Percentiles rank a stretch among this genome's conserved stretches.
Evolutionary conservation across 35 echinoderm and acorn worm genomes (phyloP).

Genomic region (Heliocidaris tuberculata): DNA sequence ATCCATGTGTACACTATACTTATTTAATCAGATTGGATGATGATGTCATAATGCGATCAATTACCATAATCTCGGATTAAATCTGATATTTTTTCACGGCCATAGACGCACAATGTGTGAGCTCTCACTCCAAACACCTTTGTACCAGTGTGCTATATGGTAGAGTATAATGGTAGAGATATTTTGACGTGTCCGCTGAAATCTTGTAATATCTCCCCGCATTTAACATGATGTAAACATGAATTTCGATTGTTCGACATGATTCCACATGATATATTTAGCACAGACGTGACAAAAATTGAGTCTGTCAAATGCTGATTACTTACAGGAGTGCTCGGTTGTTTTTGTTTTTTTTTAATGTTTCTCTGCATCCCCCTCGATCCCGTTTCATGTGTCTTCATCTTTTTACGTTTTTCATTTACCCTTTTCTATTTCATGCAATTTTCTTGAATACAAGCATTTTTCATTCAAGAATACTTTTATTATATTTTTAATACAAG

Average conservation of each 20-base stretch:
- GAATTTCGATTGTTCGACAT: neutral
- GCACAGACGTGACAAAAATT: neutral
- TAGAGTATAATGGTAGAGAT: too few species aligned
- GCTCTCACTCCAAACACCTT: neutral
- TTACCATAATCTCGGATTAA: neutral
- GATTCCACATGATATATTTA: neutral
- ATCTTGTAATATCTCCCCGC: neutral
- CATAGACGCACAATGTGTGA: neutral
- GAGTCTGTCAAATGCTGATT: neutral
- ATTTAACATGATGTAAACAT: neutral
- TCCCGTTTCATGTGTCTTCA: neutral
- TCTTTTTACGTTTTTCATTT: too few species aligned
- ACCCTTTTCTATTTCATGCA: too few species aligned
- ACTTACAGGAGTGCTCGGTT: neutral
- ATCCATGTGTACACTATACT: neutral
- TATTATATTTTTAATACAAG: too few species aligned
- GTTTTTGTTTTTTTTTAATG: neutral
- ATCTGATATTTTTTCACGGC: conserved; percentile 1
- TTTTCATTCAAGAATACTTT: too few species aligned
- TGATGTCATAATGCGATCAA: conserved; percentile 17
- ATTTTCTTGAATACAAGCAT: too few species aligned
- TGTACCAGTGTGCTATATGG: neutral
- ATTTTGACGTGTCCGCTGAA: too few species aligned
- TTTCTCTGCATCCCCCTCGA: neutral
- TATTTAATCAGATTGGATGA: conserved; percentile 12